Percentiles rank a stretch among this genome's conserved stretches.
phyloP scores from a whole-genome alignment of 2,797 vertebrate genomes.

The Acomys russatus region DNA sequence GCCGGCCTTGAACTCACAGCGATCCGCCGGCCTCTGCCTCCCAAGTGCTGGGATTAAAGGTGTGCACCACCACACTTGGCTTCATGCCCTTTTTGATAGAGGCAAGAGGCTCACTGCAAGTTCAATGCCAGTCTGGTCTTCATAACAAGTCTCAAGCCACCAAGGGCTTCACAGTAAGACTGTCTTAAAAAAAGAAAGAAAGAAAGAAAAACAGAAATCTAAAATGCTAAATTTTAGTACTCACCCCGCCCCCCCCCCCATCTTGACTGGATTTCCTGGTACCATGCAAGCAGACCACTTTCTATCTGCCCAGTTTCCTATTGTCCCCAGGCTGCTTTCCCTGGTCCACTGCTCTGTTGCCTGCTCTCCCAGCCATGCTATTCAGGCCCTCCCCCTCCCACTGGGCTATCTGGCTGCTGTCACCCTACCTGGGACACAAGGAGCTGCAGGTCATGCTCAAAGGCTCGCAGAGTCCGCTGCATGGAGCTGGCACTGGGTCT shows the following conservation, averaged over 20 bases:
- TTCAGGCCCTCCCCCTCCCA: background rate
- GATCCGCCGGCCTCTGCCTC: too few relatives aligned
- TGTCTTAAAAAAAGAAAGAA: background rate
- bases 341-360: background rate
- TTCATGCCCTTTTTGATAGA: background rate
- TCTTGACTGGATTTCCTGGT: background rate
- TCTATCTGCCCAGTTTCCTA: background rate
- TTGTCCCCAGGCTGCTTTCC: background rate
- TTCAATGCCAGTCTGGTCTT: background rate
- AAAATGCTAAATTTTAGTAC: background rate
- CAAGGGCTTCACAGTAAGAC: background rate
- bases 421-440: constrained; percentile 93
- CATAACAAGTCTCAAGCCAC: background rate
- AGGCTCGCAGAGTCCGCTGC: constrained; percentile 94
- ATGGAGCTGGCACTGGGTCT: constrained; percentile 92
- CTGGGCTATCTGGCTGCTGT: rapidly evolving
- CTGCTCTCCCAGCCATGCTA: background rate
- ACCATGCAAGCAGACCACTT: background rate
- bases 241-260: background rate
- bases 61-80: too few relatives aligned
- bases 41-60: too few relatives aligned
- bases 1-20: too few relatives aligned
- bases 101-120: background rate
- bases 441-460: constrained; percentile 96
- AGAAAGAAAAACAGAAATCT: too few relatives aligned